These are phyloP conservation scores for Drosophila affinis DNA, from an alignment of 2,888 invertebrate species.

Conservation along the genomic window DNA sequence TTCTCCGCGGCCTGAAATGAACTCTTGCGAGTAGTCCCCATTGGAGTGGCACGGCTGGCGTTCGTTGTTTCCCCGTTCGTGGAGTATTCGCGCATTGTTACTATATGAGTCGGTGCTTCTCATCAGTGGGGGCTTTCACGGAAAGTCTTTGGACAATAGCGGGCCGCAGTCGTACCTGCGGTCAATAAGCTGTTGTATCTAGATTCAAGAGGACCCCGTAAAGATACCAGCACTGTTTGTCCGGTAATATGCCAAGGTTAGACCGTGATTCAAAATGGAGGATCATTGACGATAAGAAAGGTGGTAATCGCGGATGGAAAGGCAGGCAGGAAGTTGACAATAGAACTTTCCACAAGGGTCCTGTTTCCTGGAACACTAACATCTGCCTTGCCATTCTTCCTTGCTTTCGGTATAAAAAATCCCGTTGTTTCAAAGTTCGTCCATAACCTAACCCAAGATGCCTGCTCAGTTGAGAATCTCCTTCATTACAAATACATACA, in stretches of 20 bases:
- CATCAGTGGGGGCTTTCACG: conserved; percentile 5
- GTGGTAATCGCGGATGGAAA: conserved; percentile 9
- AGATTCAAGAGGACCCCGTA: conserved; percentile 9
- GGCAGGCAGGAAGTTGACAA: conserved; percentile 5
- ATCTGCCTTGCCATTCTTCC: conserved; percentile 24
- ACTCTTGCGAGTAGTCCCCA: conserved; percentile 45
- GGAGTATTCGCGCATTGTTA: conserved; percentile 28
- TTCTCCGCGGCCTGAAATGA: conserved; percentile 16
- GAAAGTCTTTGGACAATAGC: background rate
- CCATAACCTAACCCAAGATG: conserved; percentile 16
- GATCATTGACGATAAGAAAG: conserved; percentile 49
- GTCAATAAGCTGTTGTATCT: conserved; percentile 28
- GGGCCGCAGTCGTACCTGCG: background rate
- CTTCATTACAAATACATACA: conserved; percentile 1
- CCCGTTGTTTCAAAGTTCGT: background rate
- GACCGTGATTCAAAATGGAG: conserved; percentile 16
- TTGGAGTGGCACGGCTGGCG: conserved; percentile 37
- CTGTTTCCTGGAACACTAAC: conserved; percentile 27
- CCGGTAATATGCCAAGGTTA: conserved; percentile 59
- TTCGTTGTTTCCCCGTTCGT: conserved; percentile 11
- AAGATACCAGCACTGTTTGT: conserved; percentile 9
- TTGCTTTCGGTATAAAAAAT: conserved; percentile 5
- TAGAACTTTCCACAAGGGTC: background rate
- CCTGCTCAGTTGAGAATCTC: background rate
- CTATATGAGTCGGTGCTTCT: conserved; percentile 20